Conservation (phyloP, 2,797 vertebrate species). For the Phylloscopus collybita region DNA sequence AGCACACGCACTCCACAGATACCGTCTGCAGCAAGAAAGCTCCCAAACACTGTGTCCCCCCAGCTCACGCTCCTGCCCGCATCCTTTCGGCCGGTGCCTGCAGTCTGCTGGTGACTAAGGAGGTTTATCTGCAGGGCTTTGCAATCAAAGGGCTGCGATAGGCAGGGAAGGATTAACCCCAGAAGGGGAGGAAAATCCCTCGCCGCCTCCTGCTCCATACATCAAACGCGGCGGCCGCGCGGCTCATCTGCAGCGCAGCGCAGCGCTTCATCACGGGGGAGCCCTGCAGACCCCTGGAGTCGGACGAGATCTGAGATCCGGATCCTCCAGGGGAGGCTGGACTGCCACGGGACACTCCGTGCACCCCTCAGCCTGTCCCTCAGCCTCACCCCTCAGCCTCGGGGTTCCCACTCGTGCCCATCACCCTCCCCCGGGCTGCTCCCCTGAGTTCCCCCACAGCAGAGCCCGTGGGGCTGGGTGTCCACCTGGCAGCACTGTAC, state of each 20-base stretch:
- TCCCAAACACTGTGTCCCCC: background rate
- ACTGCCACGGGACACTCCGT: background rate
- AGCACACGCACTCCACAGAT: accelerated
- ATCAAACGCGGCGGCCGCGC: slow-evolving; percentile 37
- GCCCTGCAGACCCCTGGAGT: background rate
- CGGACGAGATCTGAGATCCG: background rate
- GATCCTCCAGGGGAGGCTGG: background rate
- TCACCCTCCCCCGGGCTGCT: background rate
- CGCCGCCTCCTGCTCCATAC: slow-evolving; percentile 43
- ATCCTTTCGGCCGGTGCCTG: background rate
- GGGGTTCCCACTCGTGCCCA: background rate
- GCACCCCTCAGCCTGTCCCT: background rate
- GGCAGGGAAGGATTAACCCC: slow-evolving; percentile 76
- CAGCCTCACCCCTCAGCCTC: too few relatives aligned
- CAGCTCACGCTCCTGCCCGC: background rate
- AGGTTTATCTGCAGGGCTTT: slow-evolving; percentile 72
- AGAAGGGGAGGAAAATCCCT: slow-evolving; percentile 67
- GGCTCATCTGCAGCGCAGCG: background rate
- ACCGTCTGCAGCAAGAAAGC: background rate
- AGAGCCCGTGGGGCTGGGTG: too few relatives aligned
- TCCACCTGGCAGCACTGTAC: accelerated
- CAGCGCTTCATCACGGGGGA: background rate
- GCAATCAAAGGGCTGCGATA: slow-evolving; percentile 71
- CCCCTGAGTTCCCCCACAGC: accelerated
- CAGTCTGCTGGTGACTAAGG: slow-evolving; percentile 52